A percentile compares a stretch with the other conserved stretches of the same genome.
phyloP scores from a whole-genome alignment of 2,113 vertebrate genomes.

The Spermophilus dauricus region DNA sequence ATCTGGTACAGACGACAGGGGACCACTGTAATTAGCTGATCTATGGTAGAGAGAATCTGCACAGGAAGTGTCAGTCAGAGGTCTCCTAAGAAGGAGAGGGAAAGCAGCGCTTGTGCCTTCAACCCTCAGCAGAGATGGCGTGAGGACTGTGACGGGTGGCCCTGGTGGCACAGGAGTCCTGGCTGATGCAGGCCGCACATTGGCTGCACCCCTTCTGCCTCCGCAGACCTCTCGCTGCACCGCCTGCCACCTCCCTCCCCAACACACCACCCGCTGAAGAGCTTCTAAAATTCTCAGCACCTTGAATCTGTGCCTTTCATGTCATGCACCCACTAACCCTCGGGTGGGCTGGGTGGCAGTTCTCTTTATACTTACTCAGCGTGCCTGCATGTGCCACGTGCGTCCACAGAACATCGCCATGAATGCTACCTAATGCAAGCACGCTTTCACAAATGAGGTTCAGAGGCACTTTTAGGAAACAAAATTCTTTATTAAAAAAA shows the following conservation, averaged over 20 bases:
- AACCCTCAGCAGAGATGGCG: too few relatives aligned
- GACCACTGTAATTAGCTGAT: too few relatives aligned
- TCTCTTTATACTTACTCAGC: accelerated
- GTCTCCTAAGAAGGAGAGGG: too few relatives aligned
- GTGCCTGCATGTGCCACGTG: accelerated
- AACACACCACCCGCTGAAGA: background rate
- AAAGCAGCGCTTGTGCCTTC: too few relatives aligned
- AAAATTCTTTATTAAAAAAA: constrained; percentile 88
- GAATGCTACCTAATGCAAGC: background rate
- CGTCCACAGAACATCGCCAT: accelerated
- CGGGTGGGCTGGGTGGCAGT: accelerated
- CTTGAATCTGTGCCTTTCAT: background rate
- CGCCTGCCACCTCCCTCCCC: background rate
- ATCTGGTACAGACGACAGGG: too few relatives aligned
- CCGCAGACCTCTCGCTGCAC: accelerated
- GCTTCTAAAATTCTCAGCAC: accelerated
- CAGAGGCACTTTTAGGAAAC: constrained; percentile 10
- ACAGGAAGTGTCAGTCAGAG: too few relatives aligned
- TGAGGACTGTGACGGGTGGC: accelerated
- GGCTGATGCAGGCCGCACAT: accelerated
- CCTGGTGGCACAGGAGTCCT: background rate
- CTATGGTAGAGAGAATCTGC: too few relatives aligned
- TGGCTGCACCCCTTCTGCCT: too few relatives aligned
- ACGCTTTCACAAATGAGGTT: background rate
- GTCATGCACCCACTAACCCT: accelerated